Evolutionary conservation across 2,797 vertebrate species (phyloP).

Genomic region (Chelonia mydas): DNA sequence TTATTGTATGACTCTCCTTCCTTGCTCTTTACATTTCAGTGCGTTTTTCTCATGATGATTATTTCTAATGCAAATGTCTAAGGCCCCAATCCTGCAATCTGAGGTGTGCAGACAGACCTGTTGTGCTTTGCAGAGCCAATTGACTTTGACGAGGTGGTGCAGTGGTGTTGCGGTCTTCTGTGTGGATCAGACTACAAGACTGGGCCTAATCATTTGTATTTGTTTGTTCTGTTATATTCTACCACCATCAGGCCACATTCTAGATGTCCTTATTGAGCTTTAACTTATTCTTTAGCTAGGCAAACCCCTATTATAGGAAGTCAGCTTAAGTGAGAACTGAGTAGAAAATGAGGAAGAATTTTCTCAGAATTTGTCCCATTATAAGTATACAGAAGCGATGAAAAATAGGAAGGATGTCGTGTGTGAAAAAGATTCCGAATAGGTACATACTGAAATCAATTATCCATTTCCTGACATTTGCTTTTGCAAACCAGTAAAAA

Average conservation of each 20-base stretch:
- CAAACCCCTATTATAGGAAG: neutral
- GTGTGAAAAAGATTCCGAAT: neutral
- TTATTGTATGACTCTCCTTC: neutral
- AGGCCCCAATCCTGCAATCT: neutral
- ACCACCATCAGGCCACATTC: neutral
- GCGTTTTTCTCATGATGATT: neutral
- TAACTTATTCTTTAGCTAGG: neutral
- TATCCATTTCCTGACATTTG: neutral
- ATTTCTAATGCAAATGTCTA: neutral
- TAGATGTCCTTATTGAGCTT: neutral
- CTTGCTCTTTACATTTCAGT: neutral
- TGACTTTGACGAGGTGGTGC: neutral
- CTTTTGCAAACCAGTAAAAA: neutral
- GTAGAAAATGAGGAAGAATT: neutral
- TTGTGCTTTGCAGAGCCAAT: neutral
- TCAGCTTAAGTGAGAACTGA: neutral
- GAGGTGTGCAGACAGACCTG: neutral
- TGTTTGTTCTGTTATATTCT: neutral
- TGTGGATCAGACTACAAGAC: neutral
- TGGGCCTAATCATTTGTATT: neutral
- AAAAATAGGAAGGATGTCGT: neutral
- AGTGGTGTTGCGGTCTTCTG: neutral
- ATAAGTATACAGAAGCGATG: neutral
- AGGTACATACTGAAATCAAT: neutral
- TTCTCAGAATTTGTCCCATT: neutral